These are phyloP conservation scores for Parthenolecanium corni DNA, from an alignment of 2,888 invertebrate species.

Conservation along the genomic window DNA sequence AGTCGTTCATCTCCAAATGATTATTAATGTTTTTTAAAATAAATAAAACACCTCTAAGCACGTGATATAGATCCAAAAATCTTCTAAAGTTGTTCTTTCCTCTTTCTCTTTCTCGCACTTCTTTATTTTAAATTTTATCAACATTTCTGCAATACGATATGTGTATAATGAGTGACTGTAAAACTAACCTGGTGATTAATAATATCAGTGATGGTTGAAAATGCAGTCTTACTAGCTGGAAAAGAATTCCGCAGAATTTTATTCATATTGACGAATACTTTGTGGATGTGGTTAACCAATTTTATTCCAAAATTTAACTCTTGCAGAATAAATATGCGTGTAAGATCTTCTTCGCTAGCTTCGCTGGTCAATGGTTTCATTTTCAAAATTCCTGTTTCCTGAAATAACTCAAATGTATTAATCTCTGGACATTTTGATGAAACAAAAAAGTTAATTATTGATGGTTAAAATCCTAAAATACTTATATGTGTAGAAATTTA, in stretches of 20 bases:
- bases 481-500: too few relatives aligned
- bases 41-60: too few relatives aligned
- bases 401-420: constrained; percentile 4
- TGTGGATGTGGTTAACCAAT: constrained; percentile 51
- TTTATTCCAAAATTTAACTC: constrained; percentile 50
- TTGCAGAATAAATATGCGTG: constrained; percentile 50
- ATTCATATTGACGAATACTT: constrained; percentile 47
- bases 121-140: background rate
- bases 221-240: background rate
- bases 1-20: too few relatives aligned
- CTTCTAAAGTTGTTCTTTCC: too few relatives aligned
- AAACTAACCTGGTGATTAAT: constrained; percentile 39
- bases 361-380: constrained; percentile 44
- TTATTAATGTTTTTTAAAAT: too few relatives aligned
- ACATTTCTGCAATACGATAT: too few relatives aligned
- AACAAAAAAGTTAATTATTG: background rate
- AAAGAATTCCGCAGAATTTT: constrained; percentile 41
- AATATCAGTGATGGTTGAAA: constrained; percentile 12
- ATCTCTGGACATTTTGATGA: background rate
- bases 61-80: too few relatives aligned
- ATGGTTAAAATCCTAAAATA: too few relatives aligned
- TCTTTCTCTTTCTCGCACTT: too few relatives aligned
- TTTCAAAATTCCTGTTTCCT: constrained; percentile 39
- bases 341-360: constrained; percentile 37
- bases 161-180: background rate